These are phyloP conservation scores for Cerceris ruficornis DNA, from an alignment of 2,888 invertebrate genomes.

Conservation along the genomic window DNA sequence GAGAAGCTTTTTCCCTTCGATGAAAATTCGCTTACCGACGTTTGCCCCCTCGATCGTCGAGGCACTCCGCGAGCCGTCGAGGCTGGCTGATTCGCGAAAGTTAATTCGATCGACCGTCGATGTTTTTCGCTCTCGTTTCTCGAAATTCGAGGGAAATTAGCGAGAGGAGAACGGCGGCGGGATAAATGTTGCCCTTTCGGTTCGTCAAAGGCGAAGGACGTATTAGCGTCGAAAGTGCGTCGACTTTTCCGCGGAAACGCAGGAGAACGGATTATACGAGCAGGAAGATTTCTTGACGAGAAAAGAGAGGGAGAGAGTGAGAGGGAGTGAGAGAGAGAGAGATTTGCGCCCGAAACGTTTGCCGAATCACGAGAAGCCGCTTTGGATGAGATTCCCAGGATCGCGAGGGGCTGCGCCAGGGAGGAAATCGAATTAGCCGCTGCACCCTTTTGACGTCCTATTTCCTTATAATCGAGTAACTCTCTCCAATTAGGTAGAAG, in stretches of 20 bases:
- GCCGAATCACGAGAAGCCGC: background rate
- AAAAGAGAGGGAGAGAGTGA: background rate
- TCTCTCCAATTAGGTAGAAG: constrained; percentile 14
- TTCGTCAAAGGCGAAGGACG: constrained; percentile 4
- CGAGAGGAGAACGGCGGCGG: background rate
- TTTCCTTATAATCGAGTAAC: constrained; percentile 4
- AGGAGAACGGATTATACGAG: constrained; percentile 60
- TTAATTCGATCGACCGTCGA: background rate
- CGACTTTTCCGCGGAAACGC: constrained; percentile 31
- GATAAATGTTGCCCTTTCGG: constrained; percentile 31
- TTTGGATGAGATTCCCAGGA: constrained; percentile 1
- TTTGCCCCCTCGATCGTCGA: constrained; percentile 13
- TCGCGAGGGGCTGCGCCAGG: constrained; percentile 15
- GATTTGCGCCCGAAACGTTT: no score
- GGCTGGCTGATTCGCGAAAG: background rate
- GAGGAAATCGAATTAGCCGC: constrained; percentile 46
- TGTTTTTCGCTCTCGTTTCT: background rate
- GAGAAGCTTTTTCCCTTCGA: background rate
- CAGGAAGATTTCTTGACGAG: constrained; percentile 39
- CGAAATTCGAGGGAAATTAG: background rate
- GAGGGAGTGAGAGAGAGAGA: no score
- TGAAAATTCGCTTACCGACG: background rate
- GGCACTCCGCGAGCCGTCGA: constrained; percentile 5
- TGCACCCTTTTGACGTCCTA: constrained; percentile 6
- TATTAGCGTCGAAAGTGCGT: constrained; percentile 41